These are phyloP conservation scores for Brachionus calyciflorus DNA, from an alignment of 1,140 invertebrate species.

Conservation along the genomic window DNA sequence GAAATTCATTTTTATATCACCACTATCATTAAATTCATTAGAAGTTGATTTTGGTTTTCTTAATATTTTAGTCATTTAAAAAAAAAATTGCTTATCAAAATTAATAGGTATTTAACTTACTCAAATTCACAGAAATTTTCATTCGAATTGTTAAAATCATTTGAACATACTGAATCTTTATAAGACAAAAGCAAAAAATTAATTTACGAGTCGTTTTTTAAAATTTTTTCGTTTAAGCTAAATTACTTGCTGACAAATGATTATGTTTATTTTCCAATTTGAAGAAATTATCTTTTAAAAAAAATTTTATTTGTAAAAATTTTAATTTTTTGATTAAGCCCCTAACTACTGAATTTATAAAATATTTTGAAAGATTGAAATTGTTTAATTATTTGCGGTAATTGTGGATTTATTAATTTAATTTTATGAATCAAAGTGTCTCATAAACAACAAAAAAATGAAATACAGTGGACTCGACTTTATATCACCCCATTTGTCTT, in stretches of 20 bases:
- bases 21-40: background rate
- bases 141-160: background rate
- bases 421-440: too few relatives aligned
- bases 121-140: background rate
- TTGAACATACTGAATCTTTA: background rate
- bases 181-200: background rate
- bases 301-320: background rate
- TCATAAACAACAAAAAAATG: too few relatives aligned
- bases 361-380: too few relatives aligned
- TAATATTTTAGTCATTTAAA: background rate
- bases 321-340: background rate
- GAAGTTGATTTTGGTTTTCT: background rate
- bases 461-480: too few relatives aligned
- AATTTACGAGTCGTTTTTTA: background rate
- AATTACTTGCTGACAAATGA: slow-evolving; percentile 12
- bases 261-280: slow-evolving; percentile 11
- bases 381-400: too few relatives aligned
- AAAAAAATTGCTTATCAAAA: too few relatives aligned
- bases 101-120: background rate
- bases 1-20: background rate
- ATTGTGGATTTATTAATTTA: too few relatives aligned
- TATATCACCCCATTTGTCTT: too few relatives aligned
- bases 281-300: background rate
- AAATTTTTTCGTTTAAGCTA: background rate
- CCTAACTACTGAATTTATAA: too few relatives aligned